Evolutionary conservation across 2,113 vertebrate species (phyloP), one percentile per base, ranked within the genome.

Genomic region (Gavialis gangeticus): DNA sequence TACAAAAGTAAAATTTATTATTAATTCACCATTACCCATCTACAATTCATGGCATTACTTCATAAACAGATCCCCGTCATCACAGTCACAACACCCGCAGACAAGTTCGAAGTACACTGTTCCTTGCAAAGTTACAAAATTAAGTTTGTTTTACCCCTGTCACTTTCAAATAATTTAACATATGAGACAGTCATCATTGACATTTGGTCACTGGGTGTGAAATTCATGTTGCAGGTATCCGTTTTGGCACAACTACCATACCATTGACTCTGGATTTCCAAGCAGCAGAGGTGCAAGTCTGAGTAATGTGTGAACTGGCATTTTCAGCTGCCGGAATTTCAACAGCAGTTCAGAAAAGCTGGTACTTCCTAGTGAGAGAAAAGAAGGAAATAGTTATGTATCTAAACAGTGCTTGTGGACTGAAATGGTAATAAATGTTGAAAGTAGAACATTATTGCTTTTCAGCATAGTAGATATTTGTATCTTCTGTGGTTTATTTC

Each of bases 301-400:
- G 6, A 99, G 98, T 57, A 99, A 91, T 0, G 99, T 99, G 56
- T 99, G 98, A 28, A 99, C 98, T 0, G 99, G 99, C 96, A 99
- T 97, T 1, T 98, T 98, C 96, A 99, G 93, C 91, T 96, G 98
- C 84, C 97, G 98, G 95, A 99, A 98, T 87, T 97, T 98, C 78
- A 98, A 88, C 85, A 99, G 95, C 62, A 99, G 96, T 86, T 99
- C 99, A 0, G 99, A 99, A 67, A 99, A 98, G 64, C 98, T 98
- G 1, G 95, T 97, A 96, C 97, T 98, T 87, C 99, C 99, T 99
- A 79, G 59, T 83, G 91, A 54, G 91, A 90, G 69, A 93, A 90
- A 58, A 3, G 59, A 56, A 12, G 82, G 66, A 90, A 82, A 27
- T 10, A 28, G 94, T 89, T 24, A 4, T 0, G 0, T 10, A 4